Evolutionary conservation across 1,140 invertebrate genomes (phyloP).

Genomic region (Dryas iulia): DNA sequence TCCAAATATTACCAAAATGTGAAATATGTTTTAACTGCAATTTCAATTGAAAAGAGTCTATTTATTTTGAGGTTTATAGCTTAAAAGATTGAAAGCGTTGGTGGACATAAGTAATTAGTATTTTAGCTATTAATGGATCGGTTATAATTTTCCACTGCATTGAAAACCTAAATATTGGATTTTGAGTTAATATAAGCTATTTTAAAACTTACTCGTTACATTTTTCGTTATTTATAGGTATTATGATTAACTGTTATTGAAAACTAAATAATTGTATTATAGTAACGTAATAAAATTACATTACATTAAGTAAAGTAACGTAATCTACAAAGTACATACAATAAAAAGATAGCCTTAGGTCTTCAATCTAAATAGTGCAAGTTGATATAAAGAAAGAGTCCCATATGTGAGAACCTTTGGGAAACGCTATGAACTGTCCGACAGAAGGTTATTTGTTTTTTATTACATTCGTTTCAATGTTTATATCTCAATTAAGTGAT

Average conservation of each 20-base stretch:
- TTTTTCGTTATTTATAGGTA: too few species aligned
- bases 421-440: neutral
- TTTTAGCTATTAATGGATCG: neutral
- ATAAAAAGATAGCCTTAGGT: neutral
- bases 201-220: neutral
- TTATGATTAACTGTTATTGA: too few species aligned
- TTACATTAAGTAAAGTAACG: neutral
- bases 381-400: neutral
- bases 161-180: neutral
- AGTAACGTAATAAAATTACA: neutral
- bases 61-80: neutral
- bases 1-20: too few species aligned
- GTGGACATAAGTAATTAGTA: neutral
- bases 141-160: neutral
- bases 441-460: constrained; percentile 1
- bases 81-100: neutral
- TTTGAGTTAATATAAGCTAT: neutral
- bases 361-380: constrained; percentile 1
- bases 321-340: neutral
- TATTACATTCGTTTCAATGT: neutral
- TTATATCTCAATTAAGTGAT: constrained; percentile 5
- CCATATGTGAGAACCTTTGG: constrained; percentile 1
- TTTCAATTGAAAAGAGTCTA: neutral
- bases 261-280: too few species aligned
- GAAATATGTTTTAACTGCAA: neutral